These are phyloP conservation scores for Sebastolobus alascanus DNA, from an alignment of 2,797 vertebrate species.

Conservation along the genomic window DNA sequence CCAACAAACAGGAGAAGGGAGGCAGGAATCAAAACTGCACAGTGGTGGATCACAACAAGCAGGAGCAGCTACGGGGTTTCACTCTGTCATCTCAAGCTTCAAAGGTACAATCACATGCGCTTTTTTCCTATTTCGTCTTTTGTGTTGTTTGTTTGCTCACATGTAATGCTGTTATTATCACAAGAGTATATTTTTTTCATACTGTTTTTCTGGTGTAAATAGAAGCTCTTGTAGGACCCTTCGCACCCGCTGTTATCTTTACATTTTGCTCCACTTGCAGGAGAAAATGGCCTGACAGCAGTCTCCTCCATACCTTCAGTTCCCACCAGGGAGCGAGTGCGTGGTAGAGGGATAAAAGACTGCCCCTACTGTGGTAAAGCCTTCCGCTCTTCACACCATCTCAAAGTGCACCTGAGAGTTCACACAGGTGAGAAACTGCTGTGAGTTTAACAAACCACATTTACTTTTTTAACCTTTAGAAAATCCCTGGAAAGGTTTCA, in stretches of 20 bases:
- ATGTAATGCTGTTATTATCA: slow-evolving; percentile 19
- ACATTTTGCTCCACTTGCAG: slow-evolving; percentile 66
- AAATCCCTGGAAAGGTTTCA: slow-evolving; percentile 62
- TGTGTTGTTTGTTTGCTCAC: slow-evolving; percentile 32
- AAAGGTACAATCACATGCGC: slow-evolving; percentile 77
- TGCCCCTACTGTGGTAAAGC: slow-evolving; percentile 96
- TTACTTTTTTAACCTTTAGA: slow-evolving; percentile 57
- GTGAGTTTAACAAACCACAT: slow-evolving; percentile 63
- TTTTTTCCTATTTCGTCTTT: slow-evolving; percentile 13
- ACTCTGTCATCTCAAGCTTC: slow-evolving; percentile 80
- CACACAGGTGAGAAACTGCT: slow-evolving; percentile 91
- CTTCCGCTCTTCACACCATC: slow-evolving; percentile 95
- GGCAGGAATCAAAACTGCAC: slow-evolving; percentile 70
- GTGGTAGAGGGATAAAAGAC: slow-evolving; percentile 91
- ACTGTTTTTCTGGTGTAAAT: slow-evolving; percentile 23
- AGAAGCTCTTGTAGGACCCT: slow-evolving; percentile 25
- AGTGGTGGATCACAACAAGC: slow-evolving; percentile 71
- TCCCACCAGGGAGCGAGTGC: slow-evolving; percentile 86
- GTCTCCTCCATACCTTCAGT: slow-evolving; percentile 75
- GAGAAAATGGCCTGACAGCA: slow-evolving; percentile 81
- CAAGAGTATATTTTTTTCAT: slow-evolving; percentile 33
- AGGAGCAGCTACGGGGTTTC: slow-evolving; percentile 74
- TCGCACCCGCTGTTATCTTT: slow-evolving; percentile 38
- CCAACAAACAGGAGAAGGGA: slow-evolving; percentile 76
- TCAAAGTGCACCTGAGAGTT: slow-evolving; percentile 95